A percentile compares a stretch with the other conserved stretches of the same genome.
Conservation (phyloP, 2,888 invertebrate genomes). For the Rutpela maculata region DNA sequence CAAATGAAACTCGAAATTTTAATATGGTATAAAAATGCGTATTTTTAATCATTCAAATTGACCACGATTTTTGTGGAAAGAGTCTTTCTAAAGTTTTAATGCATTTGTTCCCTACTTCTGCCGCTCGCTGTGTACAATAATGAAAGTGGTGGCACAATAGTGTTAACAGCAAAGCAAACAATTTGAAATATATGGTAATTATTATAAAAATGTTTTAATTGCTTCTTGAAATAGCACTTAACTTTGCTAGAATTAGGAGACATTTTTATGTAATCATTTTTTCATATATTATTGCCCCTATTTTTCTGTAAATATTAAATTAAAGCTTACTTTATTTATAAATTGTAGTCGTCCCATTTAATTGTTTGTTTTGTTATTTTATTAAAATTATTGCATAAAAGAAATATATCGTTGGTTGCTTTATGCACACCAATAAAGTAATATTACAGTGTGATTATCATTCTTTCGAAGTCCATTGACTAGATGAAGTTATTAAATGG, state of each 20-base stretch:
- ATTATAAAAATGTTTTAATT: background rate
- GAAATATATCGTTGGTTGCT: background rate
- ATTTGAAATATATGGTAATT: background rate
- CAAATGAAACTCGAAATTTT: too few species aligned
- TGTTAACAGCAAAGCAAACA: background rate
- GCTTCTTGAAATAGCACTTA: background rate
- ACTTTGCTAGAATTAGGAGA: too few species aligned
- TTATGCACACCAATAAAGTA: background rate
- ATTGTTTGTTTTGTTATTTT: background rate
- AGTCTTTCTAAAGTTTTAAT: too few species aligned
- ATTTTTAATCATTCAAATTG: too few species aligned
- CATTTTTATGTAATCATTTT: too few species aligned
- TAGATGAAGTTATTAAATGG: background rate
- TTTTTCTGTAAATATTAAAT: too few species aligned
- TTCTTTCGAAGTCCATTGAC: background rate
- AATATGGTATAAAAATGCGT: too few species aligned
- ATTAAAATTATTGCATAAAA: background rate
- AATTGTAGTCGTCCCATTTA: too few species aligned
- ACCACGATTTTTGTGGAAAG: too few species aligned
- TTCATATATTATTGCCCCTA: too few species aligned
- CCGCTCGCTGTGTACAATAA: background rate
- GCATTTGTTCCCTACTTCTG: too few species aligned
- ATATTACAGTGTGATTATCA: background rate
- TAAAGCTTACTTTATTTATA: too few species aligned
- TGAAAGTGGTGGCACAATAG: background rate